Percentiles rank a stretch among this genome's conserved stretches.
These are phyloP conservation scores for Dasysyrphus albostriatus DNA, from an alignment of 2,888 invertebrate species.

Conservation along the genomic window DNA sequence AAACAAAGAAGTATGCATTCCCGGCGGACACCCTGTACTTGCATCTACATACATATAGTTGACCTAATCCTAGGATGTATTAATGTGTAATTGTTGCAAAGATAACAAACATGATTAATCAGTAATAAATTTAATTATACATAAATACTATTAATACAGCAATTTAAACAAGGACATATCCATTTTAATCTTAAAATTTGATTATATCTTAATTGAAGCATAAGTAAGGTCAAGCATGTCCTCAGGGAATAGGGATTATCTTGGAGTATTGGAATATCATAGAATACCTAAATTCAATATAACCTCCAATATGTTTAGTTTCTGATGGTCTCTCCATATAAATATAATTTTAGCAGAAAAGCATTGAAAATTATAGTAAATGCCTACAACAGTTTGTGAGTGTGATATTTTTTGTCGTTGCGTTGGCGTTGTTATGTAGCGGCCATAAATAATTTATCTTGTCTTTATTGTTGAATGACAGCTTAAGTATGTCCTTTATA, in stretches of 20 bases:
- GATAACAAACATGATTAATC: neutral
- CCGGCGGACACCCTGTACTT: neutral
- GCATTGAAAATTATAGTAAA: neutral
- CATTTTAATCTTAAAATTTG: neutral
- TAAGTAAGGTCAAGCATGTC: no score
- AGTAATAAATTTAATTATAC: constrained; percentile 6
- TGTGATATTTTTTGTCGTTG: neutral
- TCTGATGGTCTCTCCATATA: neutral
- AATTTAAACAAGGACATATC: neutral
- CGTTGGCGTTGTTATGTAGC: no score
- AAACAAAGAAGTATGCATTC: no score
- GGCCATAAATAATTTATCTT: neutral
- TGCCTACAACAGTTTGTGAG: neutral
- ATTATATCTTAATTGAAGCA: constrained; percentile 14
- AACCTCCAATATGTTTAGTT: neutral
- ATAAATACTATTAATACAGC: neutral
- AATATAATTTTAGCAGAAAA: neutral
- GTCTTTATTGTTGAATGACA: neutral
- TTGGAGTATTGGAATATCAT: neutral
- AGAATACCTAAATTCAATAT: neutral
- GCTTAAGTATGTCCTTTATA: neutral
- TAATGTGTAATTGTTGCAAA: neutral
- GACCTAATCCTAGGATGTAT: neutral
- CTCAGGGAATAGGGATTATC: no score
- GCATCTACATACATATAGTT: no score